Percentiles rank a stretch among this genome's conserved stretches.
Evolutionary conservation across 1,140 invertebrate genomes (phyloP).

Genomic region (Pseudomyrmex concolor): DNA sequence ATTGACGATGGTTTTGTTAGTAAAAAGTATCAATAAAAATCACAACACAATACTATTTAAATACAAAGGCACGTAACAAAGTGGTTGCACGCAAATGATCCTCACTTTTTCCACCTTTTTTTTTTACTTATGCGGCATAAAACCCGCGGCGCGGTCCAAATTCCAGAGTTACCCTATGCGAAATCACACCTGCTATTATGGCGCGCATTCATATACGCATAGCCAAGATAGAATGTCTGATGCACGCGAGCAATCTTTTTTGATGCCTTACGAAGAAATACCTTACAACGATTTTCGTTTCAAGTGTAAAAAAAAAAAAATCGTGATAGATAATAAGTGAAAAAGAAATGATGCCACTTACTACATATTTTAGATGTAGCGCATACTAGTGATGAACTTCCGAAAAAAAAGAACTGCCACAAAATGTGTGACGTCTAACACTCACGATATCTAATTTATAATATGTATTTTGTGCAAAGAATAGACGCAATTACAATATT

Average conservation of each 20-base stretch:
- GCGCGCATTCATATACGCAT: constrained; percentile 4
- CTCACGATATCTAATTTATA: neutral
- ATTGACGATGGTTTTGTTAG: too few relatives aligned
- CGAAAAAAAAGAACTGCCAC: too few relatives aligned
- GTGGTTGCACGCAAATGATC: too few relatives aligned
- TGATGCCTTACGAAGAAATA: constrained; percentile 35
- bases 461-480: constrained; percentile 4
- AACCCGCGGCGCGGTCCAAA: too few relatives aligned
- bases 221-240: neutral
- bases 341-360: constrained; percentile 55
- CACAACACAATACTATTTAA: too few relatives aligned
- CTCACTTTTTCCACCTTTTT: too few relatives aligned
- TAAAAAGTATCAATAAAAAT: too few relatives aligned
- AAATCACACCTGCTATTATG: constrained; percentile 55
- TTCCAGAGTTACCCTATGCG: too few relatives aligned
- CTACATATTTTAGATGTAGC: neutral
- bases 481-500: constrained; percentile 12
- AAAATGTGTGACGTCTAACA: too few relatives aligned
- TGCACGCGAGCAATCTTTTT: constrained; percentile 63
- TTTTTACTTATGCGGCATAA: too few relatives aligned
- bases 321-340: constrained; percentile 33
- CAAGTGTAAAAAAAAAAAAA: constrained; percentile 11
- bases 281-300: neutral
- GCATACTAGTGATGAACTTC: too few relatives aligned
- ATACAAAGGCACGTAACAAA: too few relatives aligned